These are phyloP conservation scores for Eidolon dupreanum DNA, from an alignment of 2,797 vertebrate species.

Conservation along the genomic window DNA sequence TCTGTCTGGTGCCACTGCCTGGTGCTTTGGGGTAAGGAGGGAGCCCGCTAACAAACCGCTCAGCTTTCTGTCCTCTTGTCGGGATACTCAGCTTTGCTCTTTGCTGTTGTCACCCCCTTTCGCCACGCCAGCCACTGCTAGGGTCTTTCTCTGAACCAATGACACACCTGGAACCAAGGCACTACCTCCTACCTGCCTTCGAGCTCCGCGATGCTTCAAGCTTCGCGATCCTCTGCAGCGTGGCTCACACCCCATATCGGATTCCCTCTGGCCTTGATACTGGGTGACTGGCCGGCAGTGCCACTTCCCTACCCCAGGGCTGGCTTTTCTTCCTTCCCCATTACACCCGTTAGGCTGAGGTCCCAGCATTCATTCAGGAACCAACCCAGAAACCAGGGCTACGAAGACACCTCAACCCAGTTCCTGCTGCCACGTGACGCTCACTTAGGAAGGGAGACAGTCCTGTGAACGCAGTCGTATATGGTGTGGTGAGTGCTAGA, in stretches of 20 bases:
- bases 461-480: rapidly evolving
- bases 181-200: background rate
- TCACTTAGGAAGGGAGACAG: background rate
- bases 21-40: too few species aligned
- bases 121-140: background rate
- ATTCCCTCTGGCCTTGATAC: background rate
- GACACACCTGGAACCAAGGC: background rate
- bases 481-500: rapidly evolving
- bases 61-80: background rate
- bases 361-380: background rate
- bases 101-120: background rate
- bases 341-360: background rate
- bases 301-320: background rate
- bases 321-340: background rate
- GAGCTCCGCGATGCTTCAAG: background rate
- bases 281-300: background rate
- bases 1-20: background rate
- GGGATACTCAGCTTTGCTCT: background rate
- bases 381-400: background rate
- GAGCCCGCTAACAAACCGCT: background rate
- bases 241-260: background rate
- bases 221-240: background rate
- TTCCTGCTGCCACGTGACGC: background rate
- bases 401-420: background rate
- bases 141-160: background rate